Base-by-base conservation (phyloP, 2,888 invertebrate genomes). In the Andrena hattorfiana region DNA sequence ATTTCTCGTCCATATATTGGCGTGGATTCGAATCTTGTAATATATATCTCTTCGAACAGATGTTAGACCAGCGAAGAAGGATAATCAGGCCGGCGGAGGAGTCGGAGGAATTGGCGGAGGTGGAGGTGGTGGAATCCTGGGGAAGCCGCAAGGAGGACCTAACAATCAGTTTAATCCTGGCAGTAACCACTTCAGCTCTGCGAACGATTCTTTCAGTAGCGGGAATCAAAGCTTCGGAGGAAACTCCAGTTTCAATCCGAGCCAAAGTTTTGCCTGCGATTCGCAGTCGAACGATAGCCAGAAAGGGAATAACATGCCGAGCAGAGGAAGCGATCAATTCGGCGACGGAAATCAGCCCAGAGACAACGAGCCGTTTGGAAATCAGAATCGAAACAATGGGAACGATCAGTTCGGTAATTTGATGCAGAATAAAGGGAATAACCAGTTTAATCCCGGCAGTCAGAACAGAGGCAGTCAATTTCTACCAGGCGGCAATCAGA, bases 31-130 rank as follows among this genome's bases (percentile, higher is more conserved):
- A 6, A 20, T 32, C 16, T 2, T 20, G 2, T 0, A 2, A 56
- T n/a, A 8, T 8, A 23, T 79, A 35, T 64, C 70, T 54, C 35
- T 85, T 64, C 54, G 26, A 66, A 13, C 62, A 94, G 93, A 94
- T 86, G 94, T 94, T 5, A 92, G 92, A 83, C 94, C 93, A 66
- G 94, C 94, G 2, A 93, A 93, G 62, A 93, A 93, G 69, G 94
- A 93, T 76, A 85, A 75, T 68, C 88, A 84, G 75, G 84, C 86
- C 4, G 8, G 66, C 48, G 83, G 85, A 68, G 85, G 84, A 35
- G 79, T 76, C 0, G 74, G 85, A 67, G 85, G 84, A 48, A 77
- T 76, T 1, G 74, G 64, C 2, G 84, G 83, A 16, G 13, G 66
- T 30, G 83, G 85, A 67, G 85, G 84, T 51, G 80, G 78, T 1